Conservation (phyloP, 1,140 invertebrate species). For the silkworm (Bombyx mori) region ASM3026992v2 NC_085119.1:9530001-9530500, state of each 20-base stretch:
- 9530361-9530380: too few relatives aligned
- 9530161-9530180: conserved; percentile 67
- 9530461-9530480: too few relatives aligned
- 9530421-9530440: too few relatives aligned
- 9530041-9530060: conserved; percentile 51
- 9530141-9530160: conserved; percentile 67
- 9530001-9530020: conserved; percentile 22
- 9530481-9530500: too few relatives aligned
- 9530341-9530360: too few relatives aligned
- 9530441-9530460: too few relatives aligned
- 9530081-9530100: conserved; percentile 54
- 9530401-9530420: too few relatives aligned
- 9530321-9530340: too few relatives aligned
- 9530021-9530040: conserved; percentile 51
- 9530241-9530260: conserved; percentile 59
- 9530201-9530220: conserved; percentile 39
- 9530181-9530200: conserved; percentile 47
- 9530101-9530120: conserved; percentile 34
- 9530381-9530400: too few relatives aligned
- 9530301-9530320: conserved; percentile 21
- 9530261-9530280: conserved; percentile 42
- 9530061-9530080: conserved; percentile 43
- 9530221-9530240: conserved; percentile 28
- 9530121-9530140: conserved; percentile 53
- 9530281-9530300: conserved; percentile 42